Evolutionary conservation across 1,140 invertebrate species (phyloP).

Genomic region (Saccostrea echinata): DNA sequence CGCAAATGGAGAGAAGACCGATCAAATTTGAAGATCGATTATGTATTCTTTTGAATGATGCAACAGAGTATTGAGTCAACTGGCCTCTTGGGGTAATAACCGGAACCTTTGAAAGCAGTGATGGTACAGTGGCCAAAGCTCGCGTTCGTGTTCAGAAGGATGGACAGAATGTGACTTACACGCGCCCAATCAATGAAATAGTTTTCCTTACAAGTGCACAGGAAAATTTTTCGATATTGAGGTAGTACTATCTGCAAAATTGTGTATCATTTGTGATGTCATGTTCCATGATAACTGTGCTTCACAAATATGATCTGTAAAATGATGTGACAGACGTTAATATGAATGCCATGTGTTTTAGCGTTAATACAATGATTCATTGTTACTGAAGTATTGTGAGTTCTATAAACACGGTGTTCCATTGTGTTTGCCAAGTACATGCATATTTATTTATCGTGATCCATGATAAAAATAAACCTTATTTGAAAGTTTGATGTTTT

Average conservation of each 20-base stretch:
- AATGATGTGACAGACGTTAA: neutral
- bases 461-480: neutral
- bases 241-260: neutral
- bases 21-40: slow-evolving; percentile 40
- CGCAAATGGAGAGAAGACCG: slow-evolving; percentile 48
- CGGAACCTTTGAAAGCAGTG: slow-evolving; percentile 36
- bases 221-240: neutral
- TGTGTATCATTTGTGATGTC: neutral
- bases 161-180: slow-evolving; percentile 26
- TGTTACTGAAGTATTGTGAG: too few species aligned
- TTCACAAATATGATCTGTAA: neutral
- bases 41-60: slow-evolving; percentile 56
- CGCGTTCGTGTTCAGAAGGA: slow-evolving; percentile 2
- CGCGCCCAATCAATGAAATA: neutral
- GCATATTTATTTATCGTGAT: neutral
- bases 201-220: neutral
- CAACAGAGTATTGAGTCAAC: neutral
- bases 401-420: too few species aligned
- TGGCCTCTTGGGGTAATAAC: slow-evolving; percentile 53
- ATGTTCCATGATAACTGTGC: neutral
- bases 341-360: neutral
- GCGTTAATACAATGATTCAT: too few species aligned
- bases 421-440: neutral
- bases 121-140: slow-evolving; percentile 38
- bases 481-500: neutral